phyloP scores from a whole-genome alignment of 2,113 vertebrate genomes.

The Scophthalmus maximus region DNA sequence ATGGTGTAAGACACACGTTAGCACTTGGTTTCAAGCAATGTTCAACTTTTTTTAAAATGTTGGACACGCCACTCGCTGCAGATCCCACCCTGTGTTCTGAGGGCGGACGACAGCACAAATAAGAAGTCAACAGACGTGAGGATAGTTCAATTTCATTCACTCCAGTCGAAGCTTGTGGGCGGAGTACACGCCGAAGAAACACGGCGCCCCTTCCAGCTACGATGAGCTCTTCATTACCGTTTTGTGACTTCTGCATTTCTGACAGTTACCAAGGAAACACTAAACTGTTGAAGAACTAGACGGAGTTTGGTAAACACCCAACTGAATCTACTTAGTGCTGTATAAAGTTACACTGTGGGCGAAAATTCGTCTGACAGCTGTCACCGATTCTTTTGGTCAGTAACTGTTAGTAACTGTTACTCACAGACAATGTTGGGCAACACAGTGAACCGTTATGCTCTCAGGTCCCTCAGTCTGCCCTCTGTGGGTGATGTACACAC shows the following conservation, averaged over 20 bases:
- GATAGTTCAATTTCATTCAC: rapidly evolving
- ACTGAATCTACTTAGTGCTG: not conserved
- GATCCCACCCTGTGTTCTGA: not conserved
- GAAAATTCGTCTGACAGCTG: not conserved
- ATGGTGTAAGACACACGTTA: not conserved
- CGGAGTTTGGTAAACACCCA: not conserved
- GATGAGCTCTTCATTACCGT: rapidly evolving
- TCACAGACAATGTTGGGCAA: not conserved
- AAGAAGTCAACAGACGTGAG: not conserved
- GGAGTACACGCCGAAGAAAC: not conserved
- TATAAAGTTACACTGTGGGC: not conserved
- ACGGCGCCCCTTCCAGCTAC: rapidly evolving
- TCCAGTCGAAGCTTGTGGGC: rapidly evolving
- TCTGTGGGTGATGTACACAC: slow-evolving; percentile 45
- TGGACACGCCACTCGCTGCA: not conserved
- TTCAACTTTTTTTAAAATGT: slow-evolving; percentile 43
- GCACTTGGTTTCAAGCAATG: rapidly evolving
- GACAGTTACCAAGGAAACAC: not conserved
- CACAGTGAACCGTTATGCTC: slow-evolving; percentile 16
- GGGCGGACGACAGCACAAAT: not conserved
- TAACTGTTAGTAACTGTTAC: not conserved
- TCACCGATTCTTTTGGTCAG: not conserved
- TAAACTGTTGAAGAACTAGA: not conserved
- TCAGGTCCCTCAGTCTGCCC: slow-evolving; percentile 21
- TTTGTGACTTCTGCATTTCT: rapidly evolving